A percentile compares a stretch with the other conserved stretches of the same genome.
phyloP scores from a whole-genome alignment of 2,888 invertebrate genomes.

The Cheilosia vulpina region DNA sequence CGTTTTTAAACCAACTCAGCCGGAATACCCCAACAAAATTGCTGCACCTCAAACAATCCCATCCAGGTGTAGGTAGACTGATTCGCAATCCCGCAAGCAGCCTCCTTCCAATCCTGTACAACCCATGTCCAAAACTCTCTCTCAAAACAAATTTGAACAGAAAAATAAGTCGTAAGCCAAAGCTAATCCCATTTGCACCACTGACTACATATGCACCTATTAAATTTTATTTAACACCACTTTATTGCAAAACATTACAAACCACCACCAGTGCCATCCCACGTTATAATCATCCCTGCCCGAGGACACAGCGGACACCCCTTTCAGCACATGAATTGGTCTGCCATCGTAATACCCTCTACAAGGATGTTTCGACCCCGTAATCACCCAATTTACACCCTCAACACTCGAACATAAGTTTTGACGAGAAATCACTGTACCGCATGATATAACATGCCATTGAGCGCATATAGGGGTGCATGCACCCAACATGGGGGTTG shows the following conservation, averaged over 20 bases:
- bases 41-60: too few species aligned
- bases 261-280: slow-evolving; percentile 46
- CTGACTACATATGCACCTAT: slow-evolving; percentile 56
- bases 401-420: slow-evolving; percentile 72
- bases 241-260: slow-evolving; percentile 69
- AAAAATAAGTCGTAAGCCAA: slow-evolving; percentile 13
- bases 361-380: neutral
- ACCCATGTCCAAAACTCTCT: neutral
- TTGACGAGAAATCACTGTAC: slow-evolving; percentile 69
- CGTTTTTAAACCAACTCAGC: too few species aligned
- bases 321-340: neutral
- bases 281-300: slow-evolving; percentile 3
- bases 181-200: slow-evolving; percentile 60
- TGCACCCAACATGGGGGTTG: slow-evolving; percentile 48
- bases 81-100: neutral
- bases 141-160: neutral
- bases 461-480: slow-evolving; percentile 45
- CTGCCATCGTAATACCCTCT: slow-evolving; percentile 14
- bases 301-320: slow-evolving; percentile 38
- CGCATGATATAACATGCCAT: slow-evolving; percentile 71
- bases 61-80: too few species aligned
- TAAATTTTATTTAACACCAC: slow-evolving; percentile 68
- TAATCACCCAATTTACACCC: slow-evolving; percentile 71
- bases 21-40: too few species aligned
- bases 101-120: neutral